A percentile compares a stretch with the other conserved stretches of the same genome.
Conservation (phyloP, 2,888 invertebrate species). For the Glaucopsyche alexis region DNA sequence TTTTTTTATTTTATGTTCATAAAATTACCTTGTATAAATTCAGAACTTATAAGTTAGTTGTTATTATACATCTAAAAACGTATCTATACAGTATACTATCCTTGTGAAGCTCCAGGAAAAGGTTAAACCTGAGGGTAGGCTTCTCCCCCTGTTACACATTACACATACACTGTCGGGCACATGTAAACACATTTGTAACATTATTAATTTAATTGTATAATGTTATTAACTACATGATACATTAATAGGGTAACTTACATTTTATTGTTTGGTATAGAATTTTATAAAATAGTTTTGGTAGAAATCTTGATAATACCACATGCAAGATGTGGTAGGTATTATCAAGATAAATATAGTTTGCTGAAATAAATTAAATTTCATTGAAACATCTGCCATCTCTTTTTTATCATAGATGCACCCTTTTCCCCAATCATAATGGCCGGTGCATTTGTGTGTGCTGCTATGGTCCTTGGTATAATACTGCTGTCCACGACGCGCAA, state of each 20-base stretch:
- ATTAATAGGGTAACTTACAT: too few relatives aligned
- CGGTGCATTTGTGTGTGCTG: slow-evolving; percentile 84
- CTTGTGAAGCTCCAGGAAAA: too few relatives aligned
- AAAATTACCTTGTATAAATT: too few relatives aligned
- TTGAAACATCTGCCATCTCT: slow-evolving; percentile 59
- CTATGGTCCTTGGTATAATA: slow-evolving; percentile 83
- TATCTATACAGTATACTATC: too few relatives aligned
- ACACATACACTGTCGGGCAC: too few relatives aligned
- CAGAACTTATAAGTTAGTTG: too few relatives aligned
- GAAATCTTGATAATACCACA: not conserved
- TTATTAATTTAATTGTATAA: not conserved
- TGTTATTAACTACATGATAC: too few relatives aligned
- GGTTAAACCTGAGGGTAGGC: too few relatives aligned
- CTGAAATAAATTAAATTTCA: not conserved
- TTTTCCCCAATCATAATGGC: slow-evolving; percentile 88
- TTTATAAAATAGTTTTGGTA: not conserved
- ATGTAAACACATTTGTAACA: not conserved
- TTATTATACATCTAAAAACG: too few relatives aligned
- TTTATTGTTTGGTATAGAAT: not conserved
- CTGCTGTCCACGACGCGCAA: slow-evolving; percentile 85
- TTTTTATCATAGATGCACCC: slow-evolving; percentile 82
- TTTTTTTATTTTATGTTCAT: too few relatives aligned
- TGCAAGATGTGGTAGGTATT: not conserved
- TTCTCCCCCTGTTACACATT: too few relatives aligned
- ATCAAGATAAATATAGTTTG: not conserved